Conservation (phyloP, 2,888 invertebrate species). For the Hedya salicella region DNA sequence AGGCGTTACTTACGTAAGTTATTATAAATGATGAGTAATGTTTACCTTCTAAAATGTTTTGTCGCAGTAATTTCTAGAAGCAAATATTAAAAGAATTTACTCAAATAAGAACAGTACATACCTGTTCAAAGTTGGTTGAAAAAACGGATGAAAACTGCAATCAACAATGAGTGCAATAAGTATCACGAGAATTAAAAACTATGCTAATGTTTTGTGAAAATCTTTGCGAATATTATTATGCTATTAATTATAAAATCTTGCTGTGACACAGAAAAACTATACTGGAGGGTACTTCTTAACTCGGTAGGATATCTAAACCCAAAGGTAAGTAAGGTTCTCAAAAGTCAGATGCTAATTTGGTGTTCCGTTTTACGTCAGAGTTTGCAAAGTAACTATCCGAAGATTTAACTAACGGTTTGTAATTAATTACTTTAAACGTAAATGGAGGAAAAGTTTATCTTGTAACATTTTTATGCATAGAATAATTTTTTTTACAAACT, state of each 20-base stretch:
- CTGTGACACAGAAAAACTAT: neutral
- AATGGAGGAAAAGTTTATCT: neutral
- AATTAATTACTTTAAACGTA: no score
- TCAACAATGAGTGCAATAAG: conserved; percentile 29
- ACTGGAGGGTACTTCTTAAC: conserved; percentile 44
- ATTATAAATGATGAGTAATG: conserved; percentile 45
- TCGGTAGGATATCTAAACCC: conserved; percentile 48
- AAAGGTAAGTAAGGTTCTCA: no score
- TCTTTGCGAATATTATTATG: conserved; percentile 39
- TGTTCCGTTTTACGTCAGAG: conserved; percentile 50
- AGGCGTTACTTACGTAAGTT: conserved; percentile 40
- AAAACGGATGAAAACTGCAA: conserved; percentile 32
- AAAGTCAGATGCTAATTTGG: conserved; percentile 56
- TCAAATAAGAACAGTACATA: conserved; percentile 4
- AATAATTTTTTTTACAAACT: neutral
- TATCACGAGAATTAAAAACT: conserved; percentile 46
- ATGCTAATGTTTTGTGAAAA: conserved; percentile 48
- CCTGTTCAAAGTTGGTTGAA: conserved; percentile 12
- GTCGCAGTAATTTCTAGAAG: conserved; percentile 46
- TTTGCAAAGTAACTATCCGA: neutral
- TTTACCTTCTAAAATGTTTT: conserved; percentile 46
- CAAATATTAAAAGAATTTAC: neutral
- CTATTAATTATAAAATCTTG: neutral
- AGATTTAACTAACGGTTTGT: no score
- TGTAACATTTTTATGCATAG: neutral